Percentiles rank a stretch among this genome's conserved stretches.
Evolutionary conservation across 2,113 vertebrate species (phyloP).

Genomic region (Macrotus californicus): DNA sequence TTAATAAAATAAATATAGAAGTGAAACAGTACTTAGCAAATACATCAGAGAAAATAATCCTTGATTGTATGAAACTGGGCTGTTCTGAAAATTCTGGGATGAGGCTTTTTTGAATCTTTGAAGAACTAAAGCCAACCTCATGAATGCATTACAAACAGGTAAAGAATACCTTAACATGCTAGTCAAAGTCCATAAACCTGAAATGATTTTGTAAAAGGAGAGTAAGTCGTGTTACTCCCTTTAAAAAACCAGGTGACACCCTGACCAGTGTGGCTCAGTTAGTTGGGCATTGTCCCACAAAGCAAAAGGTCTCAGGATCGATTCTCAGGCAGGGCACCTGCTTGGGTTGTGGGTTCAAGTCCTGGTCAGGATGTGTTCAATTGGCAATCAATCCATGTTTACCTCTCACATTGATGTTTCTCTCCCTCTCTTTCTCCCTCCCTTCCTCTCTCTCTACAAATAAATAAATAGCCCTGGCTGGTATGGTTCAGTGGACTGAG

Average conservation of each 20-base stretch:
- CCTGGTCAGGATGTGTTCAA: too few species aligned
- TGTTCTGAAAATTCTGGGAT: neutral
- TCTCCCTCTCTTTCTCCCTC: too few species aligned
- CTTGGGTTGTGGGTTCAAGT: too few species aligned
- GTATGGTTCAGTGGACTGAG: too few species aligned
- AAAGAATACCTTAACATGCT: neutral
- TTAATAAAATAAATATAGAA: neutral
- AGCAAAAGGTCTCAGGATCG: too few species aligned
- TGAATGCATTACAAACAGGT: neutral
- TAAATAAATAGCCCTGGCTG: too few species aligned
- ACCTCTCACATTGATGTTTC: too few species aligned
- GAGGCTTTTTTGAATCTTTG: neutral
- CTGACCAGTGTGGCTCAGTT: too few species aligned
- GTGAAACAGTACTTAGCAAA: constrained; percentile 9
- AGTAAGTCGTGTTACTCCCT: neutral
- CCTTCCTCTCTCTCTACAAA: too few species aligned
- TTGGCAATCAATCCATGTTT: too few species aligned
- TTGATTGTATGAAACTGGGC: neutral
- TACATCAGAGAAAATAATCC: neutral
- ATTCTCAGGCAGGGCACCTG: too few species aligned
- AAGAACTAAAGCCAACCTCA: constrained; percentile 27
- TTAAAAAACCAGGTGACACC: neutral
- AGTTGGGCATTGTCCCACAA: too few species aligned
- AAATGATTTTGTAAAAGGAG: constrained; percentile 11
- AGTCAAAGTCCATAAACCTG: neutral